Evolutionary conservation across 2,888 invertebrate genomes (phyloP).

Genomic region (Erpobdella octoculata): DNA sequence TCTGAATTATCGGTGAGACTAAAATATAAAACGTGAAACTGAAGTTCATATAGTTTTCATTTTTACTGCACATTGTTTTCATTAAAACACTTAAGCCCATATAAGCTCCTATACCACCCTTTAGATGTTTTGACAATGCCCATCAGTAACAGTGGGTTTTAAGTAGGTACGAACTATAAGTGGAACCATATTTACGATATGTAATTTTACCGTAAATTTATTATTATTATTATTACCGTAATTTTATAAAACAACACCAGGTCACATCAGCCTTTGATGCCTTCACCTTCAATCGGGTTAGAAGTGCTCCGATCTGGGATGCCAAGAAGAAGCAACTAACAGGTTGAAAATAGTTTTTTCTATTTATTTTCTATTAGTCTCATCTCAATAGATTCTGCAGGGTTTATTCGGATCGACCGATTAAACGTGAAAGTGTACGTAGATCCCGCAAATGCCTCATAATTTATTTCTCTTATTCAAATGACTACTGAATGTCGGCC

Average conservation of each 20-base stretch:
- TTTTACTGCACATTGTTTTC: not conserved
- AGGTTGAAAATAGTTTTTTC: not conserved
- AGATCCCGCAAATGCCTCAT: no score
- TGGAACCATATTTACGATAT: not conserved
- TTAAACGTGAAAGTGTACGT: no score
- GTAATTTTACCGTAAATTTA: not conserved
- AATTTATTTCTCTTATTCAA: no score
- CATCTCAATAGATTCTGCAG: no score
- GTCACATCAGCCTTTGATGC: slow-evolving; percentile 18
- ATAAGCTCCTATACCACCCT: no score
- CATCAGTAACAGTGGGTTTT: no score
- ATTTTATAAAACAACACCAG: not conserved
- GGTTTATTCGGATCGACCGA: no score
- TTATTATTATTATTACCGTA: not conserved
- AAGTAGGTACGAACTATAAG: no score
- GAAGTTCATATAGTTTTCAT: not conserved
- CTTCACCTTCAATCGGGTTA: slow-evolving; percentile 18
- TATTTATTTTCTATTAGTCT: not conserved
- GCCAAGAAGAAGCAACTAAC: slow-evolving; percentile 3
- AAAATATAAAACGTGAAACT: not conserved
- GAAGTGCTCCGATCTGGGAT: slow-evolving; percentile 19
- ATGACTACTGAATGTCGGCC: no score
- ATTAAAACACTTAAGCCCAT: not conserved
- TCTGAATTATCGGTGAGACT: slow-evolving; percentile 15
- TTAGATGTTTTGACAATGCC: no score